Evolutionary conservation across 2,113 vertebrate species (phyloP), one percentile per base, ranked within the genome.

Genomic region (Steatornis caripensis): DNA sequence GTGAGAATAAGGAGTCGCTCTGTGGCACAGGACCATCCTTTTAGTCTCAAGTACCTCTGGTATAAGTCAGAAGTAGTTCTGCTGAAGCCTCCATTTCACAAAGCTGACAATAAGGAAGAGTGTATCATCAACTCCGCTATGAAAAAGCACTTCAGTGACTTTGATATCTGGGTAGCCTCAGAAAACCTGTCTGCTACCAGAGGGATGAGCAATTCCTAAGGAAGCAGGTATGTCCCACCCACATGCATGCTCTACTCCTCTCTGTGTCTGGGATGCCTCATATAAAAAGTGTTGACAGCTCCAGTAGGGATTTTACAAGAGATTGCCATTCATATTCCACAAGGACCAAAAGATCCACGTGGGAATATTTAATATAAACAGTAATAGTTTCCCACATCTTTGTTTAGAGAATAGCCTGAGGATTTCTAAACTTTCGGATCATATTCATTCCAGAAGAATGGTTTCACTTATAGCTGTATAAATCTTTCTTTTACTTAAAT

Each of bases 361-460:
- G 97, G 94, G 98, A 98, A 98, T 98, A 97, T 98, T 98, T 98
- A 98, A 97, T 96, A 98, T 98, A 98, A 98, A 98, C 98, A 98
- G 98, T 97, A 98, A 98, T 98, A 98, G 98, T 98, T 98, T 98
- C 98, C 98, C 98, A 98, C 98, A 98, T 98, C 98, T 98, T 98
- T 98, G 98, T 98, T 98, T 98, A 98, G 98, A 98, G 97, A 98
- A 98, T 96, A 98, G 97, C 85, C 95, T 94, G 96, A 97, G 96
- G 97, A 98, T 98, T 98, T 98, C 98, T 98, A 98, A 98, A 98
- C 98, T 98, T 97, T 93, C 97, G 97, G 97, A 97, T 98, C 95
- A 96, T 97, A 97, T 97, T 98, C 98, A 97, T 98, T 98, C 97
- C 98, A 98, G 97, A 98, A 98, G 96, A 98, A 98, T 96, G 95